Base-by-base conservation (phyloP, 37 sponge, comb jelly and placozoan species). In the Halichondria panicea region DNA sequence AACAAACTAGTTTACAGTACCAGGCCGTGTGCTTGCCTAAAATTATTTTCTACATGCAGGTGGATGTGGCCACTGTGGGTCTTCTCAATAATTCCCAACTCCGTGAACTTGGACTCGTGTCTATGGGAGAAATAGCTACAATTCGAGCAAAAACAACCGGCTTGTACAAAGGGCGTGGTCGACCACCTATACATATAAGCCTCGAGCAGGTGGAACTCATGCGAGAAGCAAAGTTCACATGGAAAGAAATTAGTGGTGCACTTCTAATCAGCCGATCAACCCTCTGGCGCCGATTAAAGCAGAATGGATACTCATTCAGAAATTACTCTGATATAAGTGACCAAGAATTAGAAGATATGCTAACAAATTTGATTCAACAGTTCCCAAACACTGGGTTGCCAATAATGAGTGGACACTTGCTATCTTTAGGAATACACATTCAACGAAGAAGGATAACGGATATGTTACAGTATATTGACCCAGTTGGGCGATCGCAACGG, bases 121-220 rank as follows among this genome's bases (percentile, higher is more conserved):
- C n/a, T n/a, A n/a, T n/a, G n/a, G n/a, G n/a, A n/a, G n/a, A n/a
- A n/a, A n/a, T n/a, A n/a, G n/a, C n/a, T n/a, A n/a, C n/a, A n/a
- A n/a, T n/a, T n/a, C n/a, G n/a, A n/a, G n/a, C n/a, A n/a, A n/a
- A n/a, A n/a, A n/a, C n/a, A n/a, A n/a, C n/a, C n/a, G n/a, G n/a
- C n/a, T n/a, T n/a, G n/a, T n/a, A n/a, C n/a, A n/a, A n/a, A n/a
- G n/a, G n/a, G n/a, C 12, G 25, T 50, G 72, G 72, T 33, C 30
- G 72, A 48, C 81, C 81, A 36, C 3, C 4, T 27, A 1, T 63
- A 2, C 30, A 37, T 19, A 25, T 71, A 6, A 63, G 72, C 45
- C 22, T 81, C 12, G 71, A 71, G 18, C 40, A 39, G 39, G 72
- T 81, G 37, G 81, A 71, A 72, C 59, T 81, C 3, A 24, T 81